phyloP scores from a whole-genome alignment of 2,113 vertebrate genomes.

The Indicator maculatus region DNA sequence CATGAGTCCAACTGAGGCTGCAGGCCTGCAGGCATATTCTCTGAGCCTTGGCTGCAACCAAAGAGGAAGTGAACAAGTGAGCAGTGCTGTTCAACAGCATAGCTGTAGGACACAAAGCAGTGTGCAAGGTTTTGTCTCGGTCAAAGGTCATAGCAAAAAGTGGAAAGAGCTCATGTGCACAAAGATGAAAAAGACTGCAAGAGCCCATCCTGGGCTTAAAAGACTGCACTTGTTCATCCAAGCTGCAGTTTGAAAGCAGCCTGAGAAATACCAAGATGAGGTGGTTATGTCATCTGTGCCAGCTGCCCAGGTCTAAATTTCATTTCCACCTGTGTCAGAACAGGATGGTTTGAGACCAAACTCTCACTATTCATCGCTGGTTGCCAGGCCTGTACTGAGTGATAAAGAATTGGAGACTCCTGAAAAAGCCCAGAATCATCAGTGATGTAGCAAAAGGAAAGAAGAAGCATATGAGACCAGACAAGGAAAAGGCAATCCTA shows the following conservation, averaged over 20 bases:
- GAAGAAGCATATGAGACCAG: no score
- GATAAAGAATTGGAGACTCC: no score
- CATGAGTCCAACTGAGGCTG: neutral
- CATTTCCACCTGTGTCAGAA: neutral
- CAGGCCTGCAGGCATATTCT: neutral
- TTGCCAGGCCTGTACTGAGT: neutral
- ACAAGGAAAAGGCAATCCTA: no score
- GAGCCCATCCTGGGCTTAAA: neutral
- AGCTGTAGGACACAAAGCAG: neutral
- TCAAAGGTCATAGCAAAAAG: neutral
- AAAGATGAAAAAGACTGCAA: neutral
- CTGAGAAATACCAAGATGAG: neutral
- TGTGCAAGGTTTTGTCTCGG: neutral
- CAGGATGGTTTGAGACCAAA: neutral
- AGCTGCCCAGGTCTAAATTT: neutral
- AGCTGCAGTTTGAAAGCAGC: neutral
- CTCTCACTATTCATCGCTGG: accelerated
- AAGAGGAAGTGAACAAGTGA: neutral
- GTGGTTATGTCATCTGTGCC: accelerated
- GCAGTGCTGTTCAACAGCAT: neutral
- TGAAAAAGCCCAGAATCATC: no score
- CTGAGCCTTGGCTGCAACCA: neutral
- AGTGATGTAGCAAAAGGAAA: no score
- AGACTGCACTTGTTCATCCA: neutral
- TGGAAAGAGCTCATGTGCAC: neutral